Evolutionary conservation across 2,113 vertebrate genomes (phyloP), one percentile per base, ranked within the genome.

Genomic region (Taurulus bubalis): DNA sequence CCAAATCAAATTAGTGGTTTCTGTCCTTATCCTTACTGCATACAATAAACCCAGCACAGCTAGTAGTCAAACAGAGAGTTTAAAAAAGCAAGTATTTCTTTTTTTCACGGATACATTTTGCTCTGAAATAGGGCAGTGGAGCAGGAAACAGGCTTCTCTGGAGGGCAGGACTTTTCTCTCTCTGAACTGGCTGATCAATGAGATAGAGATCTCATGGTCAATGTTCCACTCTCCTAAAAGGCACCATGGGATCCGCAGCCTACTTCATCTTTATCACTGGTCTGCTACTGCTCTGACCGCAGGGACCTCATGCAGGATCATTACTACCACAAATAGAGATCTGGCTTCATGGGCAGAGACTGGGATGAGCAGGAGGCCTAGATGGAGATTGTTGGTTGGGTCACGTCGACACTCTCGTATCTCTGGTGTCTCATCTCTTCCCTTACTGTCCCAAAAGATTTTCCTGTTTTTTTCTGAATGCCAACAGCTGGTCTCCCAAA

Each of bases 201-300:
- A 89, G 87, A 89, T 91, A 85, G 89, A 90, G 82, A 92, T 91
- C 90, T 91, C 14, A 26, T 86, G 88, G 90, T 91, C 91, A 91
- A 85, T 93, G 91, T 91, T 90, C 87, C 89, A 80, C 79, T 89
- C 85, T 64, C 81, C 90, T 94, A 91, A 93, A 89, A 90, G 84
- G 87, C 84, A 86, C 85, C 85, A 26, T 70, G 90, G 92, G 89
- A 94, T 82, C 71, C 1, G 26, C 80, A 71, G 69, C 80, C 79
- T 75, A 87, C 90, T 94, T 91, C 87, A 89, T 94, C 90, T 92
- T 91, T 91, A 89, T 93, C 91, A 89, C 77, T 79, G 81, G 74
- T 79, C 83, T 84, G 87, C 81, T 73, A 82, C 67, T 73, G 78
- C 67, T 73, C 75, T 69, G 80, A 85, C 93, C 66, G 1, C 83